Conservation (phyloP, 2,888 invertebrate species). For the Coremacera marginata region DNA sequence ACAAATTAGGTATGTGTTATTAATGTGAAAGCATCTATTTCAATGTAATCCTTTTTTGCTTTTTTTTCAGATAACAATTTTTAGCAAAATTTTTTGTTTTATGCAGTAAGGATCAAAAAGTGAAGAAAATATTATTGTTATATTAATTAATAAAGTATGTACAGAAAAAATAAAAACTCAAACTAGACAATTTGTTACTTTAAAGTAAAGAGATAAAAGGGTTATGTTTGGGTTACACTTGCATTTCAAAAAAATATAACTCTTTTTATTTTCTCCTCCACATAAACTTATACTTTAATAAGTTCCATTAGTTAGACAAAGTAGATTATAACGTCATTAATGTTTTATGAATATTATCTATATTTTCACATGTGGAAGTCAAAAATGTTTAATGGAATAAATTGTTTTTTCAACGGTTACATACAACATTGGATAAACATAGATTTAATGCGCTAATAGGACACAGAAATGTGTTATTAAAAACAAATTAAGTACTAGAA, state of each 20-base stretch:
- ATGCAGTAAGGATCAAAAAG: background rate
- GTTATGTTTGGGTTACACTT: no score
- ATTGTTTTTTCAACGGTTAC: background rate
- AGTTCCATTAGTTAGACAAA: no score
- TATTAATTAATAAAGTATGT: no score
- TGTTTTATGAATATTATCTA: background rate
- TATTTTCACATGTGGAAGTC: constrained; percentile 19
- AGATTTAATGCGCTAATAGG: constrained; percentile 14
- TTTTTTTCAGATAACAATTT: background rate
- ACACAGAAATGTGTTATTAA: background rate
- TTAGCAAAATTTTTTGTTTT: background rate
- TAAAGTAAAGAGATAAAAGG: no score
- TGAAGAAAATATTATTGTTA: no score
- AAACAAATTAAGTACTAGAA: background rate
- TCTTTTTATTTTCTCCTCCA: no score
- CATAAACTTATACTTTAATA: no score
- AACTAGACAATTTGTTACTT: no score
- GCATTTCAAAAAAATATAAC: no score
- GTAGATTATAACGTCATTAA: background rate
- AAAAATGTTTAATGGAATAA: background rate
- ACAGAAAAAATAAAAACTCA: no score
- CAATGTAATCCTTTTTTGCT: background rate
- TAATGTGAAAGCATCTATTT: background rate
- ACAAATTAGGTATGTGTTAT: background rate
- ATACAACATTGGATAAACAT: constrained; percentile 17